These are phyloP conservation scores for Corythoichthys intestinalis DNA, from an alignment of 2,113 vertebrate species.

Conservation along the genomic window DNA sequence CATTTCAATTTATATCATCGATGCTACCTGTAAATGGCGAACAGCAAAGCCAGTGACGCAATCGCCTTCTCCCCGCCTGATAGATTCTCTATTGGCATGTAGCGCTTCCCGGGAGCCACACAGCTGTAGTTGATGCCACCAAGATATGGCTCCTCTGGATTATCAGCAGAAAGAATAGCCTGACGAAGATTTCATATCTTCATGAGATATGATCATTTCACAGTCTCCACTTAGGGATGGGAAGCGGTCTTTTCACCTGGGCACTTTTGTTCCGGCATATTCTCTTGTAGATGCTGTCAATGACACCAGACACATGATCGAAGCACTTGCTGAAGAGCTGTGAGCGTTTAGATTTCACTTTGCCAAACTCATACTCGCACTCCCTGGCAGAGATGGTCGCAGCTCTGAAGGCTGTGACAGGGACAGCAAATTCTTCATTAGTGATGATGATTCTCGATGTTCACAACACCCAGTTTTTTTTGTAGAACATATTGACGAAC, in stretches of 20 bases:
- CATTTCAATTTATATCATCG: background rate
- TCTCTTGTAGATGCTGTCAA: conserved; percentile 91
- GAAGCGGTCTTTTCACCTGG: conserved; percentile 72
- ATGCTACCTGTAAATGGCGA: conserved; percentile 89
- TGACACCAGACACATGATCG: conserved; percentile 81
- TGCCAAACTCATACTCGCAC: conserved; percentile 81
- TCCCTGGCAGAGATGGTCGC: conserved; percentile 77
- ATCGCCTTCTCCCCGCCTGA: conserved; percentile 93
- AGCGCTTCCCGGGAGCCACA: conserved; percentile 89
- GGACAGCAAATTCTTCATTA: background rate
- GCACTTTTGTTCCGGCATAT: conserved; percentile 88
- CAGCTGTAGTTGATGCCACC: conserved; percentile 90
- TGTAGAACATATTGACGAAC: background rate
- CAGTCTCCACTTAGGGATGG: background rate
- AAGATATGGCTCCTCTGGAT: conserved; percentile 90
- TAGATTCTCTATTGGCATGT: conserved; percentile 93
- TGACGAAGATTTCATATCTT: conserved; percentile 41
- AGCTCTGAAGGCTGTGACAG: conserved; percentile 79
- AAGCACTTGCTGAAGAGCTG: conserved; percentile 85
- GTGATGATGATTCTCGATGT: background rate
- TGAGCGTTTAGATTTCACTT: conserved; percentile 80
- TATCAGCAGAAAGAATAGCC: conserved; percentile 90
- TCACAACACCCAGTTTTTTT: background rate
- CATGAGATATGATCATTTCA: background rate
- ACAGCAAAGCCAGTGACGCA: conserved; percentile 87